phyloP scores from a whole-genome alignment of 2,113 vertebrate genomes.

The Otus sunia region DNA sequence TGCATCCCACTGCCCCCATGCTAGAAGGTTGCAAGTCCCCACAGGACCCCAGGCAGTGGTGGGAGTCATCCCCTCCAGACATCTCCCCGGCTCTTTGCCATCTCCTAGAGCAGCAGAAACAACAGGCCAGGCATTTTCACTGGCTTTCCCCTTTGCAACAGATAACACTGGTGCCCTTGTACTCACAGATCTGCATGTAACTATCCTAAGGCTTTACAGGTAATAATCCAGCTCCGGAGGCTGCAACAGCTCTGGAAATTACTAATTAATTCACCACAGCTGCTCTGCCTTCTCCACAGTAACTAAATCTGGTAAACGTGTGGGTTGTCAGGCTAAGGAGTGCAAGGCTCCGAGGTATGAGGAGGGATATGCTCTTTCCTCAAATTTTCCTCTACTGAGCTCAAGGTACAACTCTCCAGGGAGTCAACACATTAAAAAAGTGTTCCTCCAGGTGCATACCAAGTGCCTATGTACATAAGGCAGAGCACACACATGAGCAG shows the following conservation, averaged over 20 bases:
- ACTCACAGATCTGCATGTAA: background rate
- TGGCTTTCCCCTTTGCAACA: background rate
- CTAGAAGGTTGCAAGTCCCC: background rate
- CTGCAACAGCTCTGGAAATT: background rate
- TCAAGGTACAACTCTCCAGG: background rate
- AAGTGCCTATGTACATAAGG: background rate
- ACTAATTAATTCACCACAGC: constrained; percentile 15
- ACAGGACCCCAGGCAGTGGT: background rate
- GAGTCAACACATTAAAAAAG: background rate
- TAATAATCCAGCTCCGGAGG: background rate
- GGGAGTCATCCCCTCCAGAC: background rate
- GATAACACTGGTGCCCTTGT: background rate
- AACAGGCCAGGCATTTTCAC: background rate
- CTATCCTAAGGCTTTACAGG: background rate
- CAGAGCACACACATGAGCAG: background rate
- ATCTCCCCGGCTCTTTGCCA: background rate
- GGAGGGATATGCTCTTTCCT: background rate
- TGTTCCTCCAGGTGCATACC: background rate
- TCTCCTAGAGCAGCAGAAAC: background rate
- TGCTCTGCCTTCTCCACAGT: background rate
- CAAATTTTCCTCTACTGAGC: background rate
- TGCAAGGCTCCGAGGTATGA: background rate
- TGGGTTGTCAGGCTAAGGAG: background rate
- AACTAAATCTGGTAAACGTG: background rate
- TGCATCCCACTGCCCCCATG: background rate